Base-by-base conservation (phyloP, 2,113 vertebrate genomes). In the Hymenochirus boettgeri region DNA sequence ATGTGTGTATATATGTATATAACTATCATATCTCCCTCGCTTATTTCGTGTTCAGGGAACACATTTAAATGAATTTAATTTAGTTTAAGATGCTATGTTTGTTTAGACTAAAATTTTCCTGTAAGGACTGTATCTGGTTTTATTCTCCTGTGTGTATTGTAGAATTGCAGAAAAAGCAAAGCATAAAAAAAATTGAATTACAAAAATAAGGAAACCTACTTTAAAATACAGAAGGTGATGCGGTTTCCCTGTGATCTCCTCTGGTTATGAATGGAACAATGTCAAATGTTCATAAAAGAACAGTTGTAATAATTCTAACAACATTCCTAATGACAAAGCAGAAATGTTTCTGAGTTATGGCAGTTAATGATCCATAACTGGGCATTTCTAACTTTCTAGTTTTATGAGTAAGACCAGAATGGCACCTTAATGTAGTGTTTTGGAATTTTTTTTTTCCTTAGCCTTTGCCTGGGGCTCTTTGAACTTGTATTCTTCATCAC, bases 371-470 rank as follows among this genome's bases (percentile, higher is more conserved):
- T 51, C 65, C 56, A 9, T 52, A 29, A 53, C 65, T 51, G 56
- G 65, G 46, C 48, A 60, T 67, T 67, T 60, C 65, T 35, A 50
- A 67, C 59, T 48, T 59, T 60, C 53, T 31, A 53, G 59, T 57
- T 67, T 60, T 26, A 39, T 25, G 35, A 67, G 47, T 22, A 57
- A 60, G 35, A 37, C 65, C 23, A 39, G 59, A 67, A 67, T 67
- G 65, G 59, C 65, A 67, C 65, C 65, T 67, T 67, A 67, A 67
- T 67, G 65, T 24, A 67, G 65, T 67, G 65, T 67, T 67, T 67
- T 67, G 65, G 45, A 67, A 67, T 67, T 52, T 37, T 66, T 53
- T 66, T 66, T 59, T 59, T 17, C 64, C 29, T 19, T 22, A 52
- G 33, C 45, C 18, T 52, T 45, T 53, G 65, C 65, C 65, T 67